A percentile compares a stretch with the other conserved stretches of the same genome.
phyloP scores from a whole-genome alignment of 2,113 vertebrate species.

The Seriola aureovittata region DNA sequence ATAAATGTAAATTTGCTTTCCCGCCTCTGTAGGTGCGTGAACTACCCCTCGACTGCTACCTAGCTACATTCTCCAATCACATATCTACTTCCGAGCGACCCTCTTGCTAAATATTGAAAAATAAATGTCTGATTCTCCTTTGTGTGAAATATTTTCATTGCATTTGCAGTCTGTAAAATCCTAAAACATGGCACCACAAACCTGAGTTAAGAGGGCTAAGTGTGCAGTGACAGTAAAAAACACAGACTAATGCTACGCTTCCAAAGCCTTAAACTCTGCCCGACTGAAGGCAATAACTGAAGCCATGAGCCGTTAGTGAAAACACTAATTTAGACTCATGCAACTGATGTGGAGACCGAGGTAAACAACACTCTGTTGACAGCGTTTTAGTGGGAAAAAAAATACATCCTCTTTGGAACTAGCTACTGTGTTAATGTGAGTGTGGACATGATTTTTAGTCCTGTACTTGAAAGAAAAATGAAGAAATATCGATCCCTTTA shows the following conservation, averaged over 20 bases:
- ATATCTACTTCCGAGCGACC: neutral
- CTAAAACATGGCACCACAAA: neutral
- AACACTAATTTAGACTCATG: neutral
- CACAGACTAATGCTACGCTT: neutral
- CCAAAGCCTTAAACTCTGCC: neutral
- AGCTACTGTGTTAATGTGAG: neutral
- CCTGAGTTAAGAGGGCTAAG: neutral
- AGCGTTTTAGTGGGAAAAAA: neutral
- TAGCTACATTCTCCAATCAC: neutral
- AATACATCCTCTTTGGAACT: neutral
- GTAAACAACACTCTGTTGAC: neutral
- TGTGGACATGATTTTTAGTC: neutral
- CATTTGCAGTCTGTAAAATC: neutral
- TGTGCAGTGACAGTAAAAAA: neutral
- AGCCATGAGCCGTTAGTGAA: neutral
- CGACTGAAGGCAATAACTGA: neutral
- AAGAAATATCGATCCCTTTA: slow-evolving; percentile 1
- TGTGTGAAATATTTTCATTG: slow-evolving; percentile 1
- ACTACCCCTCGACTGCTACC: neutral
- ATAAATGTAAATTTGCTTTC: neutral
- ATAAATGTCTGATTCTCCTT: neutral
- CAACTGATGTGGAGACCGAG: neutral
- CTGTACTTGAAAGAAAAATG: neutral
- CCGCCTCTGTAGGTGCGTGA: neutral
- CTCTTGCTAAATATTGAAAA: neutral